Base-by-base conservation (phyloP, 2,888 invertebrate genomes). In the Drosophila picticornis region DNA sequence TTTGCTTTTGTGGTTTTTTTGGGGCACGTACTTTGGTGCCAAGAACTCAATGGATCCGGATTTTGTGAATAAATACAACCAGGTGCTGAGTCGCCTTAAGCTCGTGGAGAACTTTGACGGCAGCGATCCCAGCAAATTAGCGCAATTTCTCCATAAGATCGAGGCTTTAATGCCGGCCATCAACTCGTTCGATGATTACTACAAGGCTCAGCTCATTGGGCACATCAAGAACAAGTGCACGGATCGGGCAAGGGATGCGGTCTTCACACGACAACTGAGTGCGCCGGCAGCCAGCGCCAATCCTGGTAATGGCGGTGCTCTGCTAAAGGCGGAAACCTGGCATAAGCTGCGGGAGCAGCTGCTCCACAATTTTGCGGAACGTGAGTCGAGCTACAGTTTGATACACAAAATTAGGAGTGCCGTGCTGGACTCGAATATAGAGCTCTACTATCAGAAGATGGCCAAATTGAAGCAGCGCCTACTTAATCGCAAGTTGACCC, bases 161-260 rank as follows among this genome's bases (percentile, higher is more conserved):
- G 87, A 87, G 32, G 76, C 81, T 0, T 65, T 87, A 0, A 83
- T 87, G 75, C 90, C 87, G 36, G 68, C 71, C 7, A 79, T 87
- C 7, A 87, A 87, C 22, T 73, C 56, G 31, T 87, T 87, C 66
- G 90, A 87, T 40, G 87, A 88, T 6, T 90, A 83, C 27, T 87
- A 87, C 43, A 88, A 81, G 34, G 69, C 77, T 0, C 89, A 88
- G 61, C 72, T 87, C 13, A 59, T 87, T 7, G 80, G 71, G 2
- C 84, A 87, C 36, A 88, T 87, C 1, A 87, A 90, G 57, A 90
- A 90, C 56, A 87, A 87, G 34, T 87, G 90, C 69, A 87, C 90
- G 34, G 87, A 87, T 31, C 86, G 90, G 10, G 87, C 87, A 3
- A 10, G 86, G 2, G 90, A 87, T 25, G 90, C 84, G 36, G 90